These are phyloP conservation scores for Drosophila mojavensis DNA, from an alignment of 1,140 invertebrate genomes.

Conservation along the genomic window DNA sequence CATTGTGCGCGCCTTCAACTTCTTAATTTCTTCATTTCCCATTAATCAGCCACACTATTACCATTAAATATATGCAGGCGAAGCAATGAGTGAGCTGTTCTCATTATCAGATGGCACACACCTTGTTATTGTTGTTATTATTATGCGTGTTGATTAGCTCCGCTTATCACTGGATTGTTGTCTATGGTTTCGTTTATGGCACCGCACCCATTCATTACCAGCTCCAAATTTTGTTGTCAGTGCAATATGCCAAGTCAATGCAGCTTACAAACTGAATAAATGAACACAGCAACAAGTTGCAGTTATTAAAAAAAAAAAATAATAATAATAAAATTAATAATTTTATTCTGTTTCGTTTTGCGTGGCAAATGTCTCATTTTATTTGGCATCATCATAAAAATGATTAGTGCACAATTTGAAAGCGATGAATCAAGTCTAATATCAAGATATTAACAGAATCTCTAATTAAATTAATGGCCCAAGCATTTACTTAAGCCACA, in stretches of 20 bases:
- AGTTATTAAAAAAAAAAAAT: not conserved
- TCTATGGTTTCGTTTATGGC: conserved; percentile 31
- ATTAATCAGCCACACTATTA: conserved; percentile 23
- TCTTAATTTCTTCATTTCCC: conserved; percentile 11
- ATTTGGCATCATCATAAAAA: conserved; percentile 19
- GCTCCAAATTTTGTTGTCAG: conserved; percentile 38
- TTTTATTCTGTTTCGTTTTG: not conserved
- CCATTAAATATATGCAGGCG: conserved; percentile 13
- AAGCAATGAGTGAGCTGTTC: conserved; percentile 23
- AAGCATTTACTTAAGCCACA: conserved; percentile 5
- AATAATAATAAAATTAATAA: not conserved
- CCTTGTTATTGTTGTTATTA: conserved; percentile 16
- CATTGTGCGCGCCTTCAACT: not conserved
- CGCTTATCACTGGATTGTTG: conserved; percentile 39
- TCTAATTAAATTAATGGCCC: conserved; percentile 47
- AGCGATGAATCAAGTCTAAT: conserved; percentile 2
- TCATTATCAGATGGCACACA: conserved; percentile 39
- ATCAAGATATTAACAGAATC: conserved; percentile 34
- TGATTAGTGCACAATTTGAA: not conserved
- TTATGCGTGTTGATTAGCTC: conserved; percentile 28
- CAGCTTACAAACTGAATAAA: conserved; percentile 36
- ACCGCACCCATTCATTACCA: conserved; percentile 18
- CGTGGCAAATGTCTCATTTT: not conserved
- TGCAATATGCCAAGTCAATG: conserved; percentile 35
- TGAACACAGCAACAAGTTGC: not conserved